phyloP scores from a whole-genome alignment of 2,797 vertebrate species.

The Neosalanx taihuensis region DNA sequence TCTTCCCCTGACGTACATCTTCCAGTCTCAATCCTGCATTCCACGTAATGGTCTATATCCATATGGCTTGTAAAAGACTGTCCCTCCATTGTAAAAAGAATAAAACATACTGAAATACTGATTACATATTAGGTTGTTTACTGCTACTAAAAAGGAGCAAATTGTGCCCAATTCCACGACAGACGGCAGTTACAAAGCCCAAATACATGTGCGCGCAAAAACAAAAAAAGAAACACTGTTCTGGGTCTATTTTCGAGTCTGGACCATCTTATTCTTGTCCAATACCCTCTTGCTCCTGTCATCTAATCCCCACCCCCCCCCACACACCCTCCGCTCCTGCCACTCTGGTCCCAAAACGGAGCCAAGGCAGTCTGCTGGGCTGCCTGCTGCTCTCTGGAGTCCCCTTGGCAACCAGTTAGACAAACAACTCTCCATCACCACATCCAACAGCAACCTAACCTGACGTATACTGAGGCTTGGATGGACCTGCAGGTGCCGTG shows the following conservation, averaged over 20 bases:
- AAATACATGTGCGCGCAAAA: background rate
- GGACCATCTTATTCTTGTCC: background rate
- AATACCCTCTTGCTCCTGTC: background rate
- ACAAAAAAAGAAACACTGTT: constrained; percentile 1
- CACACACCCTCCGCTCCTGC: background rate
- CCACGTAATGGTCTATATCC: constrained; percentile 41
- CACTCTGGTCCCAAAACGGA: background rate
- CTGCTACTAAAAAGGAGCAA: background rate
- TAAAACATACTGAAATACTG: constrained; percentile 55
- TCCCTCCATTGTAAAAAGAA: constrained; percentile 42
- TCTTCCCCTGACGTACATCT: constrained; percentile 31
- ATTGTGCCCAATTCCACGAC: background rate
- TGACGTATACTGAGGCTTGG: too few relatives aligned
- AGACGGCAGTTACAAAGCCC: background rate
- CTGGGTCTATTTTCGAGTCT: background rate
- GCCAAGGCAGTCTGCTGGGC: background rate
- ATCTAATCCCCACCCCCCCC: background rate
- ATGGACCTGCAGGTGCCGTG: too few relatives aligned
- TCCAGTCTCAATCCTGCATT: constrained; percentile 23
- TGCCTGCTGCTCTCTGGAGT: background rate
- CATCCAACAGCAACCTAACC: too few relatives aligned
- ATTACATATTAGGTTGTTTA: constrained; percentile 31
- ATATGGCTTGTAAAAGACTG: constrained; percentile 64
- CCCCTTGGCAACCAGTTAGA: constrained; percentile 1
- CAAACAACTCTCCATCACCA: background rate